Evolutionary conservation across 1,140 invertebrate genomes (phyloP), one percentile per base, ranked within the genome.

Genomic region (Reticulitermes speratus): DNA sequence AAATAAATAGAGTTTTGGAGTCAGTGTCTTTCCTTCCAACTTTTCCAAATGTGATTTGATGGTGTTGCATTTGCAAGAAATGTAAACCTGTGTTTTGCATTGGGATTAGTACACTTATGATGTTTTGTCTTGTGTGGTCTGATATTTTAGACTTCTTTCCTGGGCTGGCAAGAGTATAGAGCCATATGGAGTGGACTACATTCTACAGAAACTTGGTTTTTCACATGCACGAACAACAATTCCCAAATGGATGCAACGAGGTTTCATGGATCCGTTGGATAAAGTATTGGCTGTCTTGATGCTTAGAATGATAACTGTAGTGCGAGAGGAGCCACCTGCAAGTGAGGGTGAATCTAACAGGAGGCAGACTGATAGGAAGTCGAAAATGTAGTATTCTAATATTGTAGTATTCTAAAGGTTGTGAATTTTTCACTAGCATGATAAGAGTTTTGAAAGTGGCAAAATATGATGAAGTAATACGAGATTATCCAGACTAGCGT

Each of bases 231-330:
- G 98, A 81, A 98, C 96, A 75, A 99, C 99, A 55, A 99, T 99
- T 90, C 99, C 99, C 32, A 99, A 99, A 92, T 99, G 98, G 97
- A 94, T 99, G 92, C 99, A 99, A 91, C 93, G 99, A 86, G 98
- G 98, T 44, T 97, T 98, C 88, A 97, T 99, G 95, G 99, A 99
- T 92, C 97, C 98, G 0, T 90, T 98, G 44, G 98, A 99, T 91
- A 97, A 97, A 91, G 93, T 98, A 7, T 87, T 94, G 25, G 92
- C 93, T 9, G 88, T 92, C 30, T 89, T 93, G 11, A 91, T 93
- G 86, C 90, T 91, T 69, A 88, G 90, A 85, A 92, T 90, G 89
- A 87, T 90, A 52, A 87, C 88, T 69, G 59, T 89, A 25, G 89
- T 88, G 19, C 85, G 88, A 83, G 85, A 87, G 23, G 89, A 87